phyloP scores from a whole-genome alignment of 2,888 invertebrate genomes.

The Hyposoter didymator region DNA sequence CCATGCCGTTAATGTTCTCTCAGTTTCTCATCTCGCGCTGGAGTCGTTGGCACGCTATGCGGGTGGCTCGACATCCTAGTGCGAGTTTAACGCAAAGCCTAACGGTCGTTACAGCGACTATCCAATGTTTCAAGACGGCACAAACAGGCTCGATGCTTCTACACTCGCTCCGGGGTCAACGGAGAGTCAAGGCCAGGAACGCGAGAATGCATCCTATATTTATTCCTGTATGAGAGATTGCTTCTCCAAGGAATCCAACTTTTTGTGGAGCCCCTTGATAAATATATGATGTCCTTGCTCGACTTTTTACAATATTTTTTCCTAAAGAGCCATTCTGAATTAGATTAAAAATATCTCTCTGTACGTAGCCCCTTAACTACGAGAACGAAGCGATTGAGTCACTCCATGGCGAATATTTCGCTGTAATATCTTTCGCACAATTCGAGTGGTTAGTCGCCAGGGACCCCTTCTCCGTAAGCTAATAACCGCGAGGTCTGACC shows the following conservation, averaged over 20 bases:
- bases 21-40: constrained; percentile 29
- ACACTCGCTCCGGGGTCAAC: constrained; percentile 46
- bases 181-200: constrained; percentile 56
- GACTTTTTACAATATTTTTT: constrained; percentile 5
- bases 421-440: constrained; percentile 49
- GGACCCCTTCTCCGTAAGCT: constrained; percentile 20
- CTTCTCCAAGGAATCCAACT: constrained; percentile 39
- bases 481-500: constrained; percentile 41
- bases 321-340: not conserved
- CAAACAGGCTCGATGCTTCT: constrained; percentile 22
- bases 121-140: constrained; percentile 17
- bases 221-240: constrained; percentile 20
- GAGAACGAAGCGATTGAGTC: constrained; percentile 23
- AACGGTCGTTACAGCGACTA: constrained; percentile 10
- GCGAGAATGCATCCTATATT: constrained; percentile 49
- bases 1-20: constrained; percentile 42
- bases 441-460: constrained; percentile 29
- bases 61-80: constrained; percentile 53
- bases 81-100: constrained; percentile 40
- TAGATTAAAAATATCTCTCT: not conserved
- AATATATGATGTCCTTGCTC: constrained; percentile 13
- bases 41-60: constrained; percentile 56
- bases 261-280: not conserved
- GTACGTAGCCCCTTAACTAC: not conserved
- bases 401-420: constrained; percentile 32